Evolutionary conservation across 2,797 vertebrate genomes (phyloP).

Genomic region (Rhincodon typus): DNA sequence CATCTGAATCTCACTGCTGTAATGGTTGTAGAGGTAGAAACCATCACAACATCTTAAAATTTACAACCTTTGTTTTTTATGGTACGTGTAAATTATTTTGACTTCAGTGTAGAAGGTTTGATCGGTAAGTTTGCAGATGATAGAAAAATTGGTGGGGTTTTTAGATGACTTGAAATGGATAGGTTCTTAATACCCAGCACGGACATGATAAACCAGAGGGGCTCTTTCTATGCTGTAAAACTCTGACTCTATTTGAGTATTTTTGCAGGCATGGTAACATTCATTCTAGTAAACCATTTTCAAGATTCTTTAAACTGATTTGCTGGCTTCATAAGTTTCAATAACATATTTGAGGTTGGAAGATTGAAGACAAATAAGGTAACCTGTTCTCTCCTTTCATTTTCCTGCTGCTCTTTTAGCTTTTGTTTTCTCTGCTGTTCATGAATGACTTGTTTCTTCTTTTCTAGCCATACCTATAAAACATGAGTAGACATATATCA

Average conservation of each 20-base stretch:
- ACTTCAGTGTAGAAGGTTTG: no score
- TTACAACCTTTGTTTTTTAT: no score
- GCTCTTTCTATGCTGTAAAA: no score
- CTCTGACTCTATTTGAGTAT: background rate
- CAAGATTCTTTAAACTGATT: background rate
- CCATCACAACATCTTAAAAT: no score
- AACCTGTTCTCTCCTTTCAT: slow-evolving; percentile 57
- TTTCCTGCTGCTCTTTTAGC: slow-evolving; percentile 62
- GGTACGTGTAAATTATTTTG: no score
- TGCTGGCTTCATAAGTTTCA: background rate
- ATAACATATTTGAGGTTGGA: background rate
- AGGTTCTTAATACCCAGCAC: no score
- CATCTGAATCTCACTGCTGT: no score
- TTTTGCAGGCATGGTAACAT: background rate
- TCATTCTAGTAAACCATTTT: background rate
- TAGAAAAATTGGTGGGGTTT: no score
- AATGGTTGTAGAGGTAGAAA: no score
- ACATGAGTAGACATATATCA: slow-evolving; percentile 21
- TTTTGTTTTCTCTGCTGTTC: slow-evolving; percentile 64
- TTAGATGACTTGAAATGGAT: no score
- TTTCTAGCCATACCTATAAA: slow-evolving; percentile 80
- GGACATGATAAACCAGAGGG: no score
- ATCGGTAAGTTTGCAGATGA: no score
- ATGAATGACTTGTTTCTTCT: slow-evolving; percentile 66
- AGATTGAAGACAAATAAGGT: slow-evolving; percentile 23